phyloP scores from a whole-genome alignment of 2,888 invertebrate species.

The Euplexia lucipara region DNA sequence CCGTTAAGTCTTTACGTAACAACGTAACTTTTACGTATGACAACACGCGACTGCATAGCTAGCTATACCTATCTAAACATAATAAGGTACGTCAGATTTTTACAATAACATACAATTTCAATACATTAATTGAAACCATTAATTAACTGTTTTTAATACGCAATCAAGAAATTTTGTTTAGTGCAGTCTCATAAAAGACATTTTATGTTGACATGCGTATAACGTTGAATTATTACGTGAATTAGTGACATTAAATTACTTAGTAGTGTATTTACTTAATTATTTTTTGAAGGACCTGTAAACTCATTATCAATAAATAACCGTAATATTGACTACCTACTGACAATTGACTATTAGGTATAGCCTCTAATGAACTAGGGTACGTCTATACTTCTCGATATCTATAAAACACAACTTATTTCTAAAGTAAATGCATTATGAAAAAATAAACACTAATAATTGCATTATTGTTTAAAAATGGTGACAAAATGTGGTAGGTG shows the following conservation, averaged over 20 bases:
- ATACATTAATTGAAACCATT: constrained; percentile 62
- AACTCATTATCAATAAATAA: too few relatives aligned
- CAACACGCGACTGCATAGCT: constrained; percentile 60
- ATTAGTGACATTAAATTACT: too few relatives aligned
- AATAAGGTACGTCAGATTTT: constrained; percentile 61
- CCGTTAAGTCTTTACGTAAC: constrained; percentile 79
- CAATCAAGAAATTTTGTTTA: constrained; percentile 48
- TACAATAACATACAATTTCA: constrained; percentile 60
- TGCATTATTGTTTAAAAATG: constrained; percentile 47
- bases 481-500: constrained; percentile 45
- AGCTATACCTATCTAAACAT: constrained; percentile 61
- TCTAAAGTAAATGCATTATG: constrained; percentile 69
- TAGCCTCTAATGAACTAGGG: constrained; percentile 68
- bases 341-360: constrained; percentile 41
- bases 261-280: too few relatives aligned
- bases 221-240: too few relatives aligned
- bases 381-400: constrained; percentile 54
- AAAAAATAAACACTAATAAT: constrained; percentile 55
- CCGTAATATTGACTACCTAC: too few relatives aligned
- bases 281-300: too few relatives aligned
- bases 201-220: too few relatives aligned
- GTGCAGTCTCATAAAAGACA: constrained; percentile 67
- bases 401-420: constrained; percentile 57
- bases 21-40: constrained; percentile 66
- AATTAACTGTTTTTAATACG: constrained; percentile 40